Conservation (phyloP, 2,113 vertebrate species). For the Hiodon tergisus region DNA sequence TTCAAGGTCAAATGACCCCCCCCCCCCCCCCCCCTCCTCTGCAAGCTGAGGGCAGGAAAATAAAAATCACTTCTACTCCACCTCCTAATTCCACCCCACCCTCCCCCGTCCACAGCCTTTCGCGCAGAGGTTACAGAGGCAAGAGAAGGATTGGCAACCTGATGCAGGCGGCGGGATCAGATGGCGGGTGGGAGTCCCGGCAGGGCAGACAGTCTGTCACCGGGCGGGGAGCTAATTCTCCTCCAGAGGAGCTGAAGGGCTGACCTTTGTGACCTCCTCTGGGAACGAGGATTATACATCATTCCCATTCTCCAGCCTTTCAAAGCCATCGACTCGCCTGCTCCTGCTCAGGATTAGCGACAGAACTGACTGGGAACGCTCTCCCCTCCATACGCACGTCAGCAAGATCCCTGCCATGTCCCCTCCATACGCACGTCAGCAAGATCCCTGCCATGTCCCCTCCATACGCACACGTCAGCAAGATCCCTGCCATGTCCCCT, state of each 20-base stretch:
- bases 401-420: too few relatives aligned
- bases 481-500: too few relatives aligned
- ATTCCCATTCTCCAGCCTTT: neutral
- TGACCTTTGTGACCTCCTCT: neutral
- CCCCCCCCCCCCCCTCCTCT: too few relatives aligned
- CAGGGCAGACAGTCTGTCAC: slow-evolving; percentile 30
- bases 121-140: neutral
- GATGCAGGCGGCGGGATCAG: slow-evolving; percentile 14
- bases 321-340: neutral
- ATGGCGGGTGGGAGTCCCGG: slow-evolving; percentile 17
- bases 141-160: slow-evolving; percentile 1
- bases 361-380: neutral
- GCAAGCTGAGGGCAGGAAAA: too few relatives aligned
- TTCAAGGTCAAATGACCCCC: too few relatives aligned
- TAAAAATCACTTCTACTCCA: too few relatives aligned
- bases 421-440: too few relatives aligned
- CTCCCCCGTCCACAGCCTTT: neutral
- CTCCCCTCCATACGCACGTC: neutral
- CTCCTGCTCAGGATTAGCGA: too few relatives aligned
- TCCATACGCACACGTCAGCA: too few relatives aligned
- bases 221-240: slow-evolving; percentile 16
- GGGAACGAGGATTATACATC: slow-evolving; percentile 2
- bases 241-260: neutral
- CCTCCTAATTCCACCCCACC: too few relatives aligned
- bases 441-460: too few relatives aligned